Conservation (phyloP, 2,888 invertebrate genomes). For the Argyresthia albistria region DNA sequence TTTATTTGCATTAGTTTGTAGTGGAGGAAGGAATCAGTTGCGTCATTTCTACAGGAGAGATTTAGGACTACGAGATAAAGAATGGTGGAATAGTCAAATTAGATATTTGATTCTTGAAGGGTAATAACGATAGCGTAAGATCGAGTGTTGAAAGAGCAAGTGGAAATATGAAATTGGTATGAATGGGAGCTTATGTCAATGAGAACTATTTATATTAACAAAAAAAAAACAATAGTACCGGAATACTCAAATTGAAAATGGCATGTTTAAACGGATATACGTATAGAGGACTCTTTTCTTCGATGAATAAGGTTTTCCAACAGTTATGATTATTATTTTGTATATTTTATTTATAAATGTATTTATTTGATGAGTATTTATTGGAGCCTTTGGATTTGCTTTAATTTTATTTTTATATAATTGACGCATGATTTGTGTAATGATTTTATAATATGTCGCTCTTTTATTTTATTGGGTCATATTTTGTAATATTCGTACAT, state of each 20-base stretch:
- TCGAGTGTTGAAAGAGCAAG: neutral
- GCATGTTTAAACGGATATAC: constrained; percentile 4
- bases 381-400: constrained; percentile 28
- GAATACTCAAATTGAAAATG: constrained; percentile 5
- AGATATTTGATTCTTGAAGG: neutral
- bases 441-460: no score
- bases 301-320: constrained; percentile 10
- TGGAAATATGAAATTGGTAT: no score
- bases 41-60: neutral
- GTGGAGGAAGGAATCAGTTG: neutral
- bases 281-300: constrained; percentile 7
- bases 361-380: constrained; percentile 1
- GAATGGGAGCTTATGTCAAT: no score
- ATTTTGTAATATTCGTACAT: constrained; percentile 6
- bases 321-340: constrained; percentile 8
- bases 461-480: no score
- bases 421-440: neutral
- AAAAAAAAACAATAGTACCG: neutral
- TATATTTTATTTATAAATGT: neutral
- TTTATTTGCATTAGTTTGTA: constrained; percentile 4
- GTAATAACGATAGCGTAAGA: neutral
- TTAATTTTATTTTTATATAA: constrained; percentile 30
- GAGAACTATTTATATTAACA: neutral
- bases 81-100: neutral
- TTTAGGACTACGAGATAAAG: neutral